These are phyloP conservation scores for Melanitta fusca DNA, from an alignment of 2,797 vertebrate species.

Conservation along the genomic window DNA sequence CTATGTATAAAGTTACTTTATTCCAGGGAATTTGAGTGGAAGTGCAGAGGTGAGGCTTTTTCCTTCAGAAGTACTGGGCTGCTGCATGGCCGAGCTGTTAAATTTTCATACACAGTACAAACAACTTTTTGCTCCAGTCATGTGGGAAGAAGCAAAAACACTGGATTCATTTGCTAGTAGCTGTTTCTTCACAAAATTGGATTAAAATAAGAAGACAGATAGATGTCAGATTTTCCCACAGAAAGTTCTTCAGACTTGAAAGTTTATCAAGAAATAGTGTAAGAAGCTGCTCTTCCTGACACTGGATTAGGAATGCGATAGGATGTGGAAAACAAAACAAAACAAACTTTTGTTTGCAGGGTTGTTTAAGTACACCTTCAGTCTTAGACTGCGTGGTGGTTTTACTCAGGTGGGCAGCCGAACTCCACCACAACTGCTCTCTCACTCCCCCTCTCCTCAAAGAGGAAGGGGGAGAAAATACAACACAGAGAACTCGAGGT, in stretches of 20 bases:
- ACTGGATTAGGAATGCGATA: neutral
- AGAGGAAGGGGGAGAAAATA: no score
- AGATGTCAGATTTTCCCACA: neutral
- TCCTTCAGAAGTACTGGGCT: neutral
- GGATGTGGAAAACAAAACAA: neutral
- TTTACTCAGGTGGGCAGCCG: no score
- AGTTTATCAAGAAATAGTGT: neutral
- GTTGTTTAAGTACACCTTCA: neutral
- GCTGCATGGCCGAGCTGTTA: neutral
- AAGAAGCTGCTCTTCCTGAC: neutral
- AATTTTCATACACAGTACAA: slow-evolving; percentile 24
- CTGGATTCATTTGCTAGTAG: neutral
- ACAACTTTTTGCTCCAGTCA: neutral
- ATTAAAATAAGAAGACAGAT: neutral
- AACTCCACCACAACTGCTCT: no score
- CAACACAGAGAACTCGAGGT: no score
- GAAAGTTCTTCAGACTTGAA: neutral
- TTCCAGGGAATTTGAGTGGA: neutral
- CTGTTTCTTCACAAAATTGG: neutral
- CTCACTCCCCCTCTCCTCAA: no score
- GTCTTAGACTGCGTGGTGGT: neutral
- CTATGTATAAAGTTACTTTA: neutral
- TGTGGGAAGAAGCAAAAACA: neutral
- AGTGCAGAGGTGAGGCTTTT: neutral
- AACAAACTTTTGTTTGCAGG: neutral